Conservation (phyloP, 1,140 invertebrate genomes). For the Yoshiicerus persimilis region DNA sequence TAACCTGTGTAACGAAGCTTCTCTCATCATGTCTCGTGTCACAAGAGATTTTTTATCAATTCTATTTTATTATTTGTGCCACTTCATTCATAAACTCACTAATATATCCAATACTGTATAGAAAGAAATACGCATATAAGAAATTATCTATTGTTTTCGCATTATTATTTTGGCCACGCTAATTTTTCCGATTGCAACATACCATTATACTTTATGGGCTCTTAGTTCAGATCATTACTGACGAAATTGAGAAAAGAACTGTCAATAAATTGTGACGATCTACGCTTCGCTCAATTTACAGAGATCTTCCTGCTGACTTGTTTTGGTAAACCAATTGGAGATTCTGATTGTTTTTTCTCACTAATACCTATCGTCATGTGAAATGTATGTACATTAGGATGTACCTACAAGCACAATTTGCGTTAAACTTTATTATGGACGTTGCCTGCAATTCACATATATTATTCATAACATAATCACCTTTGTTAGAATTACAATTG, state of each 20-base stretch:
- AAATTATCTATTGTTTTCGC: neutral
- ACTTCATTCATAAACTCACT: neutral
- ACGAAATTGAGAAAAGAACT: slow-evolving; percentile 10
- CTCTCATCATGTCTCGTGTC: neutral
- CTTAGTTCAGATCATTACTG: neutral
- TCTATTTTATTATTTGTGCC: neutral
- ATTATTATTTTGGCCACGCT: neutral
- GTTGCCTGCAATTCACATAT: neutral
- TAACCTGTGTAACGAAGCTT: neutral
- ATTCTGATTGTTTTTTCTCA: neutral
- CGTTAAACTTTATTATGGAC: neutral
- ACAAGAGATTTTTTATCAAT: neutral
- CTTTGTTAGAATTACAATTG: neutral
- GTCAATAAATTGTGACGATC: neutral
- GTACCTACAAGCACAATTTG: neutral
- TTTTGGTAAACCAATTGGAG: neutral
- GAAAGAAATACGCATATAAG: neutral
- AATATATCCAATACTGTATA: neutral
- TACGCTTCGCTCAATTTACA: neutral
- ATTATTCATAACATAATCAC: neutral
- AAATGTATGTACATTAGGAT: neutral
- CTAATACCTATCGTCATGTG: neutral
- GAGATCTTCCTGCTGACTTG: neutral
- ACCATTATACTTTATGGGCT: neutral
- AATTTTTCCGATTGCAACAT: neutral